A percentile compares a stretch with the other conserved stretches of the same genome.
Conservation (phyloP, 2,797 vertebrate species). For the Novumbra hubbsi region DNA sequence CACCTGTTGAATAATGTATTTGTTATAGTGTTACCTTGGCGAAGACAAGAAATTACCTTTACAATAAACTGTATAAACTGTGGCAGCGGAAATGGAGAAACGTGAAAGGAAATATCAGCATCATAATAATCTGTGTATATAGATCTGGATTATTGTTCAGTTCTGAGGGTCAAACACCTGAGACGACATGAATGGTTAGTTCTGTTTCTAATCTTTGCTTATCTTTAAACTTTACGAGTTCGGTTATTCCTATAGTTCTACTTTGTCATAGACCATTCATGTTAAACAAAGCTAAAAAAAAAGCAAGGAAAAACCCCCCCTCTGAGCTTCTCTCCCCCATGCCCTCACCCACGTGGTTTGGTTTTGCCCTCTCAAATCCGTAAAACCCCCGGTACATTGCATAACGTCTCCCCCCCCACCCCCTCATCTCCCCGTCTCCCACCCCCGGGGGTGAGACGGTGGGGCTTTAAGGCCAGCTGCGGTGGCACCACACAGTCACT, state of each 20-base stretch:
- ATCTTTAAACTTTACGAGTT: constrained; percentile 43
- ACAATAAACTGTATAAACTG: constrained; percentile 63
- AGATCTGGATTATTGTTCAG: constrained; percentile 63
- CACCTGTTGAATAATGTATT: constrained; percentile 44
- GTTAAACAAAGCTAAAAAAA: constrained; percentile 31
- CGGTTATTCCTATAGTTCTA: constrained; percentile 51
- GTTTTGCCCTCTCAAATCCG: constrained; percentile 29
- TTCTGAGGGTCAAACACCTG: constrained; percentile 74
- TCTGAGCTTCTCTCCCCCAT: constrained; percentile 39
- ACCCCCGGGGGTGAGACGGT: constrained; percentile 43
- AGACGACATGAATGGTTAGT: constrained; percentile 68
- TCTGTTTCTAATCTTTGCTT: constrained; percentile 60
- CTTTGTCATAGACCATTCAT: constrained; percentile 36
- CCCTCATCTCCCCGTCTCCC: constrained; percentile 24
- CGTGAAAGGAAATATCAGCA: constrained; percentile 64
- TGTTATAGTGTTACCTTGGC: constrained; percentile 48
- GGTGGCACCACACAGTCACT: constrained; percentile 79
- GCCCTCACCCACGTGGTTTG: constrained; percentile 13
- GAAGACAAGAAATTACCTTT: constrained; percentile 52
- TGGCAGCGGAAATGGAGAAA: constrained; percentile 55
- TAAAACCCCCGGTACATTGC: constrained; percentile 46
- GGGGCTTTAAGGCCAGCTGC: constrained; percentile 80
- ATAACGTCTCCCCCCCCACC: constrained; percentile 44
- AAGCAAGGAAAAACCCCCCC: constrained; percentile 31
- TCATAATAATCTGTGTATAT: constrained; percentile 57